Base-by-base conservation (phyloP, 2,113 vertebrate species). In the Sprattus sprattus region DNA sequence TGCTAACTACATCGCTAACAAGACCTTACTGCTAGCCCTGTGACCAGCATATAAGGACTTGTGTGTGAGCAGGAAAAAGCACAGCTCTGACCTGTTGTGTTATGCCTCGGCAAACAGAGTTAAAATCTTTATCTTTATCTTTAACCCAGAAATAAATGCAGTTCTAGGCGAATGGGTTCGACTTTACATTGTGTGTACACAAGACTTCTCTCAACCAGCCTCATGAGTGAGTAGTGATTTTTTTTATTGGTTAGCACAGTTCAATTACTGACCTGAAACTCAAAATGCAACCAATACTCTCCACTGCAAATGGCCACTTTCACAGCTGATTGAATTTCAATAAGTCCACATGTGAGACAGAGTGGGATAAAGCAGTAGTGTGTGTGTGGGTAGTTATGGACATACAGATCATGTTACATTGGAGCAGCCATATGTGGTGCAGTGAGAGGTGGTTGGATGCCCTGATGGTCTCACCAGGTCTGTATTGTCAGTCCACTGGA, bases 401-500 rank as follows among this genome's bases (percentile, higher is more conserved):
- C 13, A 8, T 71, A 28, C 32, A 71, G 64, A 32, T 71, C 64
- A 25, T 4, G 25, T 71, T 28, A 28, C 64, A 71, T 11, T 25
- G 32, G 25, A 71, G 64, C 32, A 25, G 64, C 64, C 25, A 11
- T 71, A 11, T 71, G 1, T 71, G 64, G 32, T 71, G 64, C 64
- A 67, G 60, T 2, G 60, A n/a, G 60, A 67, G 64, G 64, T 28
- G 64, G 64, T 71, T 13, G 15, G 64, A 28, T 9, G 25, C 25
- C 18, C 64, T 28, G 28, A 10, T 32, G 28, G 64, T 71, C 64
- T 71, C 88, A 99, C 98, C 96, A 98, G 89, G 54, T 93, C 97
- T 0, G 95, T 96, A 91, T 94, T 94, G 88, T 99, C 98, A 0
- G 97, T 99, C 98, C 98, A 99, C 92, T 99, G 98, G 92, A 99